A percentile compares a stretch with the other conserved stretches of the same genome.
Evolutionary conservation across 2,113 vertebrate genomes (phyloP).

Genomic region (Tonatia bakeri): DNA sequence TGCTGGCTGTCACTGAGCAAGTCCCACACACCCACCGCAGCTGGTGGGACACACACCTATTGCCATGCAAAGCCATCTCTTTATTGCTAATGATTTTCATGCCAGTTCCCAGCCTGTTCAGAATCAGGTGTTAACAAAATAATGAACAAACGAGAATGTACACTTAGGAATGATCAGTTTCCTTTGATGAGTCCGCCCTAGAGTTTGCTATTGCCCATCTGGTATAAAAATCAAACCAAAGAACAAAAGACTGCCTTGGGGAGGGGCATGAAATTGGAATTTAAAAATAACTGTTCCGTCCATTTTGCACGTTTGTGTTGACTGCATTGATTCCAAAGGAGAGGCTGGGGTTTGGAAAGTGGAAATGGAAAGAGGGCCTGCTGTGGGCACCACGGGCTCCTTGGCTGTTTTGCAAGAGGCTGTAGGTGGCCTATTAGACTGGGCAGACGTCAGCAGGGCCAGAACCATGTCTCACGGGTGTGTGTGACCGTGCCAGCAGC

Average conservation of each 20-base stretch:
- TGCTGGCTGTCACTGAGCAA: neutral
- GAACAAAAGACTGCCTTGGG: constrained; percentile 43
- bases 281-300: neutral
- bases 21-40: constrained; percentile 1
- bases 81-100: constrained; percentile 63
- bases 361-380: neutral
- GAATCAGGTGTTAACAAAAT: constrained; percentile 68
- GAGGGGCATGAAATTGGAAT: constrained; percentile 33
- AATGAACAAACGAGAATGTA: constrained; percentile 61
- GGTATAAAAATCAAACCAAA: constrained; percentile 58
- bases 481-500: too few relatives aligned
- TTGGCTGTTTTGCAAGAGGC: neutral
- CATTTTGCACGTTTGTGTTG: neutral
- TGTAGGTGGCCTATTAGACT: neutral
- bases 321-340: neutral
- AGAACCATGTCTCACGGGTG: neutral
- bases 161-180: constrained; percentile 54
- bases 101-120: constrained; percentile 38
- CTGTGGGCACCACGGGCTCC: neutral
- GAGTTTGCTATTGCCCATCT: constrained; percentile 15
- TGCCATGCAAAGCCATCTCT: constrained; percentile 46
- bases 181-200: constrained; percentile 66
- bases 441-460: neutral
- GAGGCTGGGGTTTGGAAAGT: neutral
- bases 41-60: constrained; percentile 45